Conservation (phyloP, 2,888 invertebrate genomes). For the Xylota segnis region DNA sequence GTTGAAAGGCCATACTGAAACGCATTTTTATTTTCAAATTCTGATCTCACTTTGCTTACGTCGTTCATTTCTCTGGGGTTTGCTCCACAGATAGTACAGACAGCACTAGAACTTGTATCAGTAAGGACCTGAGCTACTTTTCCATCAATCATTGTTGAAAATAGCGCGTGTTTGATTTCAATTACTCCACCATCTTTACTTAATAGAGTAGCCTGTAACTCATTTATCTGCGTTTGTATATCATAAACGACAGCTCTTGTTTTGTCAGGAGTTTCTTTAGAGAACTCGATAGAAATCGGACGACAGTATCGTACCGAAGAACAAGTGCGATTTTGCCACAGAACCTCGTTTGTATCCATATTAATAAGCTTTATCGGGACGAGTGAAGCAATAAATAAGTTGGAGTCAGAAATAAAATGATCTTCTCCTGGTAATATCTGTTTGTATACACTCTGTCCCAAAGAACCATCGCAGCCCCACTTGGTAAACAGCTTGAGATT, state of each 20-base stretch:
- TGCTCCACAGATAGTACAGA: not conserved
- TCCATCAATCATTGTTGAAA: constrained; percentile 55
- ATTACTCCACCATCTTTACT: constrained; percentile 6
- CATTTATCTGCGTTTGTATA: constrained; percentile 6
- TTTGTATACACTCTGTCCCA: constrained; percentile 21
- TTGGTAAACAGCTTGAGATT: not conserved
- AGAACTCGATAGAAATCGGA: constrained; percentile 26
- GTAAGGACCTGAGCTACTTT: constrained; percentile 38
- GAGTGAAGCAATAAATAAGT: too few species aligned
- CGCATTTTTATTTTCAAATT: not conserved
- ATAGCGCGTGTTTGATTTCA: constrained; percentile 17
- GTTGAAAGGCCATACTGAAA: not conserved
- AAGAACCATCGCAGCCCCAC: constrained; percentile 28
- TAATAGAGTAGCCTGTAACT: constrained; percentile 6
- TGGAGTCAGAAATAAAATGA: too few species aligned
- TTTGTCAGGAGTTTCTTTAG: constrained; percentile 31
- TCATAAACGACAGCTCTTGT: constrained; percentile 29
- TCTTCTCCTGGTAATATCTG: constrained; percentile 6
- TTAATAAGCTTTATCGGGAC: constrained; percentile 4
- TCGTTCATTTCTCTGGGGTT: not conserved
- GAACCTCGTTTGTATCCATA: constrained; percentile 4
- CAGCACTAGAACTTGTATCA: not conserved
- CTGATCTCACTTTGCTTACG: not conserved
- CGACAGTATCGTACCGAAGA: constrained; percentile 25
- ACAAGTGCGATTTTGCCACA: constrained; percentile 13